A percentile compares a stretch with the other conserved stretches of the same genome.
Conservation (phyloP, 1,140 invertebrate genomes). For the Drosophila jambulina region DNA sequence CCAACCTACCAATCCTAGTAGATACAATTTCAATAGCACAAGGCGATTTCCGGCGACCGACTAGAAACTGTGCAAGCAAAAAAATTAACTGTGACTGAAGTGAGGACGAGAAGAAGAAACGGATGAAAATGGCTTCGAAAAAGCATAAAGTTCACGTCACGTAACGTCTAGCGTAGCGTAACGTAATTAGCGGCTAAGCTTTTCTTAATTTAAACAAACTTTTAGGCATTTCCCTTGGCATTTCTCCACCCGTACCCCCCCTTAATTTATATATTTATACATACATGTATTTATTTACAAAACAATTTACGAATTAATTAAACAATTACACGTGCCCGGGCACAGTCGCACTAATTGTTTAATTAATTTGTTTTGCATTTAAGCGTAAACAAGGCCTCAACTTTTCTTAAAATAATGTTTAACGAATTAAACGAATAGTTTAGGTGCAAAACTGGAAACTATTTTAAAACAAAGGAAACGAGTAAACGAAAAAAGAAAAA, state of each 20-base stretch:
- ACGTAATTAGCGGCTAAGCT: conserved; percentile 56
- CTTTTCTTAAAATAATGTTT: conserved; percentile 56
- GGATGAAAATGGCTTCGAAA: conserved; percentile 40
- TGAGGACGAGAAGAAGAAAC: conserved; percentile 6
- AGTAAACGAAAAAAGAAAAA: conserved; percentile 51
- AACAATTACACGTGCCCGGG: conserved; percentile 72
- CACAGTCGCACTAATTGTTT: conserved; percentile 75
- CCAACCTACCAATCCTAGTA: conserved; percentile 48
- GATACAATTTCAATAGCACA: conserved; percentile 63
- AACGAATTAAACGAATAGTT: conserved; percentile 58
- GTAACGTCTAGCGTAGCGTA: conserved; percentile 54
- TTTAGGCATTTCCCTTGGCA: conserved; percentile 77
- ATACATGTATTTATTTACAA: conserved; percentile 73
- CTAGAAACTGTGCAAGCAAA: conserved; percentile 41
- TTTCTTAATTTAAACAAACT: conserved; percentile 41
- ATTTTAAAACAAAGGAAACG: conserved; percentile 27
- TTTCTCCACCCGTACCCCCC: conserved; percentile 31
- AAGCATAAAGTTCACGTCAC: conserved; percentile 47
- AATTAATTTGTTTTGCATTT: conserved; percentile 85
- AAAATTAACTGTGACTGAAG: conserved; percentile 76
- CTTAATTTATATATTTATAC: conserved; percentile 72
- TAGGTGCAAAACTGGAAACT: conserved; percentile 59
- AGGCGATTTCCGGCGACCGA: conserved; percentile 34
- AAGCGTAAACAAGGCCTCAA: conserved; percentile 76
- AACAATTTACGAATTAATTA: conserved; percentile 84